Evolutionary conservation across 2,888 invertebrate species (phyloP).

Genomic region (Dynastes hyllus): DNA sequence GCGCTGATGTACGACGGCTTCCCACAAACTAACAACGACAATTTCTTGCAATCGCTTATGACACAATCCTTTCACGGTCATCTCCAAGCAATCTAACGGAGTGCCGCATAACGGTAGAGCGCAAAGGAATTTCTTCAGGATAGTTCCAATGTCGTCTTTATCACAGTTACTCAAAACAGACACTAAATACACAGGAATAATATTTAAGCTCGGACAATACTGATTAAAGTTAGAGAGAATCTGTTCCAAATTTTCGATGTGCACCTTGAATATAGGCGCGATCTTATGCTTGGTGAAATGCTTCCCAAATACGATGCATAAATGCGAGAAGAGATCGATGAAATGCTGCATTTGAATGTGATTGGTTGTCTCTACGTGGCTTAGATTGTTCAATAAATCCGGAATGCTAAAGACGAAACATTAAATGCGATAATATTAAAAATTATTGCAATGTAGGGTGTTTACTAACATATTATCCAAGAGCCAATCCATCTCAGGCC

Average conservation of each 20-base stretch:
- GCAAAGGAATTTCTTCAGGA: slow-evolving; percentile 75
- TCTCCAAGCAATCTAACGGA: slow-evolving; percentile 58
- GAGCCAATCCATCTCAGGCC: slow-evolving; percentile 84
- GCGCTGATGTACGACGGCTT: slow-evolving; percentile 79
- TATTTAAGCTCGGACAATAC: slow-evolving; percentile 74
- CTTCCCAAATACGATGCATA: slow-evolving; percentile 80
- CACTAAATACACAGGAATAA: slow-evolving; percentile 78
- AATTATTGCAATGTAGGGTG: too few relatives aligned
- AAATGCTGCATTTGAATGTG: slow-evolving; percentile 73
- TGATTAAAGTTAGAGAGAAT: slow-evolving; percentile 76
- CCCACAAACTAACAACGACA: slow-evolving; percentile 77
- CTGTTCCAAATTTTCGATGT: slow-evolving; percentile 76
- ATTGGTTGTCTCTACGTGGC: slow-evolving; percentile 73
- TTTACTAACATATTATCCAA: slow-evolving; percentile 76
- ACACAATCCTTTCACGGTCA: slow-evolving; percentile 65
- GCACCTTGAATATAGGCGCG: slow-evolving; percentile 75
- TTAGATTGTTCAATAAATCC: slow-evolving; percentile 74
- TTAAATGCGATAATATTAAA: background rate
- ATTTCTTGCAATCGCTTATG: slow-evolving; percentile 72
- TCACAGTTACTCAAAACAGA: slow-evolving; percentile 75
- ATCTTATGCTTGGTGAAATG: slow-evolving; percentile 76
- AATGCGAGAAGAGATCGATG: slow-evolving; percentile 74
- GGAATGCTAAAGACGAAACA: slow-evolving; percentile 72
- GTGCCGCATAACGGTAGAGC: slow-evolving; percentile 73
- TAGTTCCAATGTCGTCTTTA: slow-evolving; percentile 72